A percentile compares a stretch with the other conserved stretches of the same genome.
Evolutionary conservation across 2,888 invertebrate genomes (phyloP).

Genomic region (Urechis unicinctus): DNA sequence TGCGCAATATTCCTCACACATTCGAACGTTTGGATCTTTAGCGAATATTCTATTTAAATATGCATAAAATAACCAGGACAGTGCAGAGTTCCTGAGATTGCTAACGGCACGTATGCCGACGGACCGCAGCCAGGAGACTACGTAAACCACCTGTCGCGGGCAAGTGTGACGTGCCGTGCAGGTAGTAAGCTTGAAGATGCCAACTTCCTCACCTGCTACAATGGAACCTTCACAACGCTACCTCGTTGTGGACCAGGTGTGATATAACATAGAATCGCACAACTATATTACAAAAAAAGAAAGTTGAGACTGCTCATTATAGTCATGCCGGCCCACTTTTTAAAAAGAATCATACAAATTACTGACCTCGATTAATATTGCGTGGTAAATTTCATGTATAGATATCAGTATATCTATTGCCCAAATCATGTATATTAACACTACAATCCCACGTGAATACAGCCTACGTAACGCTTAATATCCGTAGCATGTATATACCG

Average conservation of each 20-base stretch:
- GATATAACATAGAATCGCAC: too few species aligned
- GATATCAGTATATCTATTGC: too few species aligned
- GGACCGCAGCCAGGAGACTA: constrained; percentile 21
- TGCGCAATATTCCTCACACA: not conserved
- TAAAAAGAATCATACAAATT: too few species aligned
- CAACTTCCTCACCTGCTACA: constrained; percentile 65
- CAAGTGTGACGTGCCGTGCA: constrained; percentile 30
- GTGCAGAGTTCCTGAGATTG: constrained; percentile 78
- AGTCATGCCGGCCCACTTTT: too few species aligned
- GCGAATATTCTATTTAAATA: not conserved
- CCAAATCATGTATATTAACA: too few species aligned
- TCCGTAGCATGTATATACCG: too few species aligned
- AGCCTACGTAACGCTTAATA: too few species aligned
- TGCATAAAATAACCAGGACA: constrained; percentile 63
- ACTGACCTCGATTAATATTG: too few species aligned
- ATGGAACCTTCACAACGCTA: constrained; percentile 92
- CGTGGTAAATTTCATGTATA: too few species aligned
- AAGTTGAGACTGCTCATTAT: too few species aligned
- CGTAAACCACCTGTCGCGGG: constrained; percentile 29
- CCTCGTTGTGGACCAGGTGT: constrained; percentile 81
- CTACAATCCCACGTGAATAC: too few species aligned
- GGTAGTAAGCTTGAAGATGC: constrained; percentile 11
- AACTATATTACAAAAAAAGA: too few species aligned
- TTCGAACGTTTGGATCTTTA: not conserved
- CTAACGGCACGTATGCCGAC: constrained; percentile 43